Evolutionary conservation across 2,113 vertebrate species (phyloP).

Genomic region (Austrofundulus limnaeus): DNA sequence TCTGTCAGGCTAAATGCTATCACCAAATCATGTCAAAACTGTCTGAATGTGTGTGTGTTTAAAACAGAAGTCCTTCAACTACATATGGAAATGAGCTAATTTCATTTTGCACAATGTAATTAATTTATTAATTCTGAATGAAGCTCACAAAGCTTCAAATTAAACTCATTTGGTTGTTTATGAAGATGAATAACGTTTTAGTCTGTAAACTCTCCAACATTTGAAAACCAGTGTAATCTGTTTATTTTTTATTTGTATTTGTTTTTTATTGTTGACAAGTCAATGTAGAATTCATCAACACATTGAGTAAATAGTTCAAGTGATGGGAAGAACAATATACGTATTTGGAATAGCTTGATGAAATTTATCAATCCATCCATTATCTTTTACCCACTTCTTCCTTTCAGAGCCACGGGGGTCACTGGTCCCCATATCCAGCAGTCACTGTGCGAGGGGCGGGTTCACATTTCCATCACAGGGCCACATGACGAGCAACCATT

Average conservation of each 20-base stretch:
- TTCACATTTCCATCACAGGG: no score
- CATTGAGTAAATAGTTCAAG: not conserved
- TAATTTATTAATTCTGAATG: conserved; percentile 36
- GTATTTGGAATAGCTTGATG: no score
- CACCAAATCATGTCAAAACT: conserved; percentile 1
- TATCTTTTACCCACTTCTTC: no score
- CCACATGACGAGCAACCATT: no score
- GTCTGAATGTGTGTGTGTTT: conserved; percentile 5
- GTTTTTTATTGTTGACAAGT: no score
- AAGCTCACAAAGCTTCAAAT: conserved; percentile 24
- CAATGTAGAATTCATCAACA: not conserved
- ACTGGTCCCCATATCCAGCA: no score
- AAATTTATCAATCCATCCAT: no score
- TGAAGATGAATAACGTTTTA: conserved; percentile 11
- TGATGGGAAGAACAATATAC: no score
- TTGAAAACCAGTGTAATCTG: conserved; percentile 14
- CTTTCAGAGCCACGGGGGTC: no score
- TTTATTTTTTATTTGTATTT: no score
- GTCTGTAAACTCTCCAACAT: conserved; percentile 10
- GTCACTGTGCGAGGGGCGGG: no score
- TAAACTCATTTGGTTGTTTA: conserved; percentile 16
- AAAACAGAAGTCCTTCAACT: not conserved
- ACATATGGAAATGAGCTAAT: conserved; percentile 31
- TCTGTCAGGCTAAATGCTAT: conserved; percentile 14
- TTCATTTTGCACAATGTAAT: conserved; percentile 24